Percentiles rank a stretch among this genome's conserved stretches.
Evolutionary conservation across 1,140 invertebrate species (phyloP).

Genomic region (Monomorium pharaonis): DNA sequence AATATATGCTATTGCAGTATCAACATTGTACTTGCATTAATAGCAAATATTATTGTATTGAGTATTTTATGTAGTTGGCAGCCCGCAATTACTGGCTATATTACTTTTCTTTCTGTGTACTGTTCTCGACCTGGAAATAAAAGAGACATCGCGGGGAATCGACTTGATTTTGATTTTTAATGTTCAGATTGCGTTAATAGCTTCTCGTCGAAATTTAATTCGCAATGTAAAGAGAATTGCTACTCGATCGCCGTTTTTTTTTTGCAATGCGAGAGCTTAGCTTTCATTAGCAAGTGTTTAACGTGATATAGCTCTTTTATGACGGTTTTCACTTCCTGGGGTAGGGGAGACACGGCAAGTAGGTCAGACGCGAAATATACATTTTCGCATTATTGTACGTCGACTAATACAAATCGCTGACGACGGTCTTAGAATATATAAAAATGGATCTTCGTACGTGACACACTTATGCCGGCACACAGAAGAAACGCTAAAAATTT

Average conservation of each 20-base stretch:
- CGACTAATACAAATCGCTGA: slow-evolving; percentile 11
- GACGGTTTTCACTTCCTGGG: slow-evolving; percentile 49
- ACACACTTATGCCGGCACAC: neutral
- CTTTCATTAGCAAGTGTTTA: slow-evolving; percentile 42
- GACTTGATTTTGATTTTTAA: neutral
- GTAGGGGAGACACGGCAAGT: slow-evolving; percentile 53
- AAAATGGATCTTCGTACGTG: slow-evolving; percentile 16
- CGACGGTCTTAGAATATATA: neutral
- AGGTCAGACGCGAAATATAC: slow-evolving; percentile 64
- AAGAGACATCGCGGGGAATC: neutral
- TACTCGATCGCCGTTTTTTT: slow-evolving; percentile 9
- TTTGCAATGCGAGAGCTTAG: slow-evolving; percentile 3
- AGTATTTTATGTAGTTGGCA: too few species aligned
- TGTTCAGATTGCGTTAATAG: neutral
- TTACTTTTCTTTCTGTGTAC: too few species aligned
- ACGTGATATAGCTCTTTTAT: slow-evolving; percentile 50
- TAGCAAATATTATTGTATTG: too few species aligned
- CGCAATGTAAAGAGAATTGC: neutral
- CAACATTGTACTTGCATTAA: too few species aligned
- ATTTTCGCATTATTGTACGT: slow-evolving; percentile 40
- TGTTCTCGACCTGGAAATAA: neutral
- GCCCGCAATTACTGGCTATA: too few species aligned
- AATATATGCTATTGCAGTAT: too few species aligned
- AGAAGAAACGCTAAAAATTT: too few species aligned
- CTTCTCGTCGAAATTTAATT: neutral